Base-by-base conservation (phyloP, 2,888 invertebrate species). In the Phyllotreta cruciferae region DNA sequence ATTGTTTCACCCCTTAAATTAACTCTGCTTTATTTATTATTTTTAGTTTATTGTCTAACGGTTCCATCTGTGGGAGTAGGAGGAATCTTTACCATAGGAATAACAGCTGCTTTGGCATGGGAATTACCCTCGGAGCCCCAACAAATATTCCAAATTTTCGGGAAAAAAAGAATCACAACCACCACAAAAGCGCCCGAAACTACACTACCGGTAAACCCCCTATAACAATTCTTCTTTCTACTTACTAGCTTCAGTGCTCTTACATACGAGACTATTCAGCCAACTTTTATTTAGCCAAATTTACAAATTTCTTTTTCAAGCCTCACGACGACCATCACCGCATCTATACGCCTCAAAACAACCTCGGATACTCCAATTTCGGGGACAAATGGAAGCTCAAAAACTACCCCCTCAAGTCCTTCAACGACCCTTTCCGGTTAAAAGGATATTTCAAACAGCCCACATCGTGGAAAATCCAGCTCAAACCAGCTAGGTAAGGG, bases 91-190 rank as follows among this genome's bases (percentile, higher is more conserved):
- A 84, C 90, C 7, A 82, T 88, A 72, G 92, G 92, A 0, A 84
- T 88, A 53, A 92, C 92, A 0, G 90, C 90, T 0, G 91, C 91
- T 0, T 79, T 92, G 71, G 92, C 92, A 1, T 92, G 88, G 85
- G 88, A 91, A 73, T 78, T 92, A 45, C 92, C 92, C 0, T 69
- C 70, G 1, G 65, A 65, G n/a, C 66, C 71, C 9, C 62, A 70
- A 8, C 66, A 71, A 47, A 42, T 71, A n/a, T 57, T 70, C 11
- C 42, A 62, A 10, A 63, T 68, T 7, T 62, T 64, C 39, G 62
- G 61, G 7, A 67, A 70, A 47, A 68, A 65, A 44, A 63, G 66
- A 38, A 54, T 61, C 7, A 69, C 42, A 6, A 66, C 62, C 1
- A 65, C 68, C 0, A 69, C 68, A 36, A 60, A 64, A 47, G 65